Percentiles rank a stretch among this genome's conserved stretches.
Conservation (phyloP, 2,113 vertebrate genomes). For the Piaya cayana region DNA sequence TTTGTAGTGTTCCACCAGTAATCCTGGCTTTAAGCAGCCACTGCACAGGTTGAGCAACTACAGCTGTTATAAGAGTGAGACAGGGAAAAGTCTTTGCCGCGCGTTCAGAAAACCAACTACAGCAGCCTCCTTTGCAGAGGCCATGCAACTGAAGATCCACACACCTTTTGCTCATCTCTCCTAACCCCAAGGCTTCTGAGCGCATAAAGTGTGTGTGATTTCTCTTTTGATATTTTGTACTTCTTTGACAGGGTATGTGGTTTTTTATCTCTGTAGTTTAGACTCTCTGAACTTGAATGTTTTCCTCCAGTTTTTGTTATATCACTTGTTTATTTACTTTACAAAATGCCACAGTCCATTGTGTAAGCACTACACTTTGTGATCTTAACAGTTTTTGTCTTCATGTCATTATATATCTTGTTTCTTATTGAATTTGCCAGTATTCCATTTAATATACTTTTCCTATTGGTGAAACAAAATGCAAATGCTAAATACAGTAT, state of each 20-base stretch:
- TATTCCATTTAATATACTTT: neutral
- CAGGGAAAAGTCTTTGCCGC: rapidly evolving
- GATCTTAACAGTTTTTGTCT: neutral
- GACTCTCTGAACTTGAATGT: neutral
- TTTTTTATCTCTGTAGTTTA: neutral
- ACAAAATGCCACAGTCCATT: neutral
- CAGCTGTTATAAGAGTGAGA: neutral
- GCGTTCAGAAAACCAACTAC: rapidly evolving
- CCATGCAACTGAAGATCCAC: neutral
- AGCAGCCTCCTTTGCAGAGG: neutral
- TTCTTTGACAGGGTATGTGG: neutral
- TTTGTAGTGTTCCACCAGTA: neutral
- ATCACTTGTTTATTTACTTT: neutral
- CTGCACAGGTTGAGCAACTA: neutral
- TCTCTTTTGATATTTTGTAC: neutral
- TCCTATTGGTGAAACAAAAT: neutral
- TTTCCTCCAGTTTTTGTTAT: neutral
- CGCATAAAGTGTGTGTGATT: neutral
- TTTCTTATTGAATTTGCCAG: neutral
- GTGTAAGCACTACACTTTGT: neutral
- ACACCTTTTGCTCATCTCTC: neutral
- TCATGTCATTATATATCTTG: neutral
- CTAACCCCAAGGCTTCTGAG: neutral
- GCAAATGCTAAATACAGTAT: neutral
- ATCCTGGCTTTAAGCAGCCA: neutral